Conservation (phyloP, 2,888 invertebrate species). For the Caenorhabditis becei region DNA sequence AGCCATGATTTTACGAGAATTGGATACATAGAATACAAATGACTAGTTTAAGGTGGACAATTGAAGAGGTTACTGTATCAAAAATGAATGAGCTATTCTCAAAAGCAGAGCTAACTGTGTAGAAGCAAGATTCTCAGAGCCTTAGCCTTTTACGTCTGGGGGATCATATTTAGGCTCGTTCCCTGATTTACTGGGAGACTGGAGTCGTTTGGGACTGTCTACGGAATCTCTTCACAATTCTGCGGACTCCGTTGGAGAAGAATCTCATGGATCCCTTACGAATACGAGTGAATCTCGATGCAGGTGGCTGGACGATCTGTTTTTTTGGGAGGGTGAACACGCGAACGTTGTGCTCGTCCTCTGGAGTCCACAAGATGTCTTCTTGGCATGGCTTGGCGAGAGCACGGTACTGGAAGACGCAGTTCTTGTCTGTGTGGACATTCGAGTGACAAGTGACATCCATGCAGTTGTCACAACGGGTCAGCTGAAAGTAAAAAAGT, state of each 20-base stretch:
- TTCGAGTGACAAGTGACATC: not conserved
- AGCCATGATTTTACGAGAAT: too few species aligned
- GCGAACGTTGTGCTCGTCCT: not conserved
- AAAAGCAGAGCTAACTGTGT: too few species aligned
- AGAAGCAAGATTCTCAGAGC: too few species aligned
- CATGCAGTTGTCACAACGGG: not conserved
- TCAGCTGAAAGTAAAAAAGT: not conserved
- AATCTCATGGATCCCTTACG: not conserved
- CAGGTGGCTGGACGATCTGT: not conserved
- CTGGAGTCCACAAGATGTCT: not conserved
- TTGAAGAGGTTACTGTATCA: not conserved
- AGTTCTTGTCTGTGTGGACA: constrained; percentile 16
- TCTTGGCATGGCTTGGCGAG: constrained; percentile 7
- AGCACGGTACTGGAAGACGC: constrained; percentile 20
- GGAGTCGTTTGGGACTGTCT: not conserved
- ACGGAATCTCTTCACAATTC: not conserved
- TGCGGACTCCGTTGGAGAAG: not conserved
- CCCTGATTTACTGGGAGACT: not conserved
- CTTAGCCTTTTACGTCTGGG: too few species aligned
- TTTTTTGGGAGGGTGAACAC: not conserved
- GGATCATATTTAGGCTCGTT: too few species aligned
- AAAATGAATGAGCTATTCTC: too few species aligned
- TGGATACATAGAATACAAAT: not conserved
- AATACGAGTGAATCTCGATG: not conserved
- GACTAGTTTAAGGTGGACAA: not conserved